These are phyloP conservation scores for Lepisosteus osseus DNA, from an alignment of 2,113 vertebrate species.

Conservation along the genomic window DNA sequence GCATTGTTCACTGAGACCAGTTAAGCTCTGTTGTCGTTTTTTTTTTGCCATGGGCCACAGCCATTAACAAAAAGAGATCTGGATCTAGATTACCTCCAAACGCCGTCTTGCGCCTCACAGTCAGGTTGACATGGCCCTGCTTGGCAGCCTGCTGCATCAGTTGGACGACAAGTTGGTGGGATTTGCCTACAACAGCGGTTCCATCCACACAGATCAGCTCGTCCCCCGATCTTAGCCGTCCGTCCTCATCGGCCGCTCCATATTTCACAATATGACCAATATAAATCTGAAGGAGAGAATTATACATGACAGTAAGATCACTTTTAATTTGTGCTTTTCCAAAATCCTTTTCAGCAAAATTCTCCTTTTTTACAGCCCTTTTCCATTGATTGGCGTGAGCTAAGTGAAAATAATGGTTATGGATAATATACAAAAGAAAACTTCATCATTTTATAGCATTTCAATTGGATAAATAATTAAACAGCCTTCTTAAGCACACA, in stretches of 20 bases:
- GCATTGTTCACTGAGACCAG: too few relatives aligned
- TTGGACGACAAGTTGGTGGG: conserved; percentile 96
- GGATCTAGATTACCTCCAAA: conserved; percentile 73
- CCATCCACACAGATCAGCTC: conserved; percentile 96
- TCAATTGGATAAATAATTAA: background rate
- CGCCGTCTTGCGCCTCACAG: conserved; percentile 88
- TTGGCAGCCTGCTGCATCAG: conserved; percentile 99
- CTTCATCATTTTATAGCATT: background rate
- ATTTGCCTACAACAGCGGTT: conserved; percentile 93
- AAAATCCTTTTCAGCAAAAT: background rate
- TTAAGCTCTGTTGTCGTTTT: too few relatives aligned
- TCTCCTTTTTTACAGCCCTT: too few relatives aligned
- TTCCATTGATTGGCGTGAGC: too few relatives aligned
- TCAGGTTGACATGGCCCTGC: conserved; percentile 96
- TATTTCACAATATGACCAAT: conserved; percentile 98
- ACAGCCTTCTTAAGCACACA: background rate
- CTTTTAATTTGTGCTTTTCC: background rate
- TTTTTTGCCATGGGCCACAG: too few relatives aligned
- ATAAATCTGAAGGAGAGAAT: conserved; percentile 80
- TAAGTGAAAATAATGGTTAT: too few relatives aligned
- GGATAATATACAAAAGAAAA: too few relatives aligned
- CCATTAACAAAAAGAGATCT: too few relatives aligned
- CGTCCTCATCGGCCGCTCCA: conserved; percentile 92
- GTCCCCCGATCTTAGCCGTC: conserved; percentile 91
- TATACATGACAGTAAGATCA: background rate